Base-by-base conservation (phyloP, 2,113 vertebrate genomes). In the Beaufortia kweichowensis region DNA sequence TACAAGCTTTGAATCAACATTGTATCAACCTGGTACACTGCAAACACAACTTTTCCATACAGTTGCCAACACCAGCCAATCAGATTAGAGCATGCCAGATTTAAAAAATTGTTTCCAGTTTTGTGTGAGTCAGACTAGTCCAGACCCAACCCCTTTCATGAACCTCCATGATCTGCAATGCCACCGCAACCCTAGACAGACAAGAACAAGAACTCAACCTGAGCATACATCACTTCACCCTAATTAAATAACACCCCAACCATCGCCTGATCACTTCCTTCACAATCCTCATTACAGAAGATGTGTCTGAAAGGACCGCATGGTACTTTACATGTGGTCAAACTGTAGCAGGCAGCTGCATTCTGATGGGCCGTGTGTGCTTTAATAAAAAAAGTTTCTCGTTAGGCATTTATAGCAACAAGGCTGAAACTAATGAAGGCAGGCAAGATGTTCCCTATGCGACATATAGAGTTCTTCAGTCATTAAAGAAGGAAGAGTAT, bases 371-470 rank as follows among this genome's bases (percentile, higher is more conserved):
- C 48, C 17, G 67, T 41, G 66, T 63, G 46, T 17, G 23, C n/a
- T 7, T 70, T 24, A 70, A 70, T 70, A 11, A n/a, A 69, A n/a
- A 60, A 21, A 41, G 31, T 76, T 66, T 53, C 64, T 67, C 24
- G 12, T 76, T 48, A 67, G 39, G 28, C 53, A 39, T 59, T 59
- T 71, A 71, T 77, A 70, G 56, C 59, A 62, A 68, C 23, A 24
- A 21, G 65, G 59, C 39, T 71, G 65, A 50, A 26, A 48, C 67
- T 50, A 46, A 77, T 77, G 41, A 33, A 31, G 56, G 28, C n/a
- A 26, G 76, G 14, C 41, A 70, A 53, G 57, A 48, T 39, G 26
- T 61, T 35, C 61, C 31, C 19, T 26, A 65, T 56, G 31, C 12
- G 7, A 56, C 29, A 60, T 69, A 60, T 33, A 61, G 28, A 70